Percentiles rank a stretch among this genome's conserved stretches.
phyloP scores from a whole-genome alignment of 2,888 invertebrate genomes.

The Pemphredon lugubris region DNA sequence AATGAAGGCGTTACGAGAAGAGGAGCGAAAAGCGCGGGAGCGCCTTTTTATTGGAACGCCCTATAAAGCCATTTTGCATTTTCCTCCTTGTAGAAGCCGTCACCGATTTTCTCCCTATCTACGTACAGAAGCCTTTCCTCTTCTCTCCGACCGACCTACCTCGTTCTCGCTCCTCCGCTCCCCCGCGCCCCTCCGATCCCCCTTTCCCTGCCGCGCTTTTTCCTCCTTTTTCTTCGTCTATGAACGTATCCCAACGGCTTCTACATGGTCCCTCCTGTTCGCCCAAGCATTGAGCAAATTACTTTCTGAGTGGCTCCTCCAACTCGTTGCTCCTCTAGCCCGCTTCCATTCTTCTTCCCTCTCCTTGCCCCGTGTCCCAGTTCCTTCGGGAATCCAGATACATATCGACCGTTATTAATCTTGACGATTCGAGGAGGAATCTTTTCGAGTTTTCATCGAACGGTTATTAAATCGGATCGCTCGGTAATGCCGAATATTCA shows the following conservation, averaged over 20 bases:
- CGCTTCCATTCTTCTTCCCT: conserved; percentile 42
- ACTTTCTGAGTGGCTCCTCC: conserved; percentile 68
- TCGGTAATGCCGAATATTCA: conserved; percentile 46
- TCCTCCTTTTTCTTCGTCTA: conserved; percentile 41
- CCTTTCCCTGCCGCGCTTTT: conserved; percentile 20
- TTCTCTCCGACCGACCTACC: too few relatives aligned
- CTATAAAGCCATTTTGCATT: conserved; percentile 62
- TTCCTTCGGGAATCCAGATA: conserved; percentile 52
- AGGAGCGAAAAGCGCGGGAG: conserved; percentile 22
- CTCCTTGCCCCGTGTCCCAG: conserved; percentile 15
- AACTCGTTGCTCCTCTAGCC: conserved; percentile 41
- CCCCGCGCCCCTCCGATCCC: conserved; percentile 23
- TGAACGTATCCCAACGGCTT: conserved; percentile 48
- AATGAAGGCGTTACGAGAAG: conserved; percentile 56
- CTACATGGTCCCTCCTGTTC: conserved; percentile 52
- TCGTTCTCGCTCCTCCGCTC: background rate
- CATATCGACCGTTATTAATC: conserved; percentile 65
- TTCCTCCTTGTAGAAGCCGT: conserved; percentile 35
- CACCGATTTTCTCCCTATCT: conserved; percentile 43
- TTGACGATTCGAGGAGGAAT: conserved; percentile 50
- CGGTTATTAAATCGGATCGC: conserved; percentile 54
- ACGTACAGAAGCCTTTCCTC: conserved; percentile 10
- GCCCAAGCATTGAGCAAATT: conserved; percentile 67
- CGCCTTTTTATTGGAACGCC: conserved; percentile 54
- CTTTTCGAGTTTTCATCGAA: conserved; percentile 56